phyloP scores from a whole-genome alignment of 2,113 vertebrate genomes.

The Ursus arctos region DNA sequence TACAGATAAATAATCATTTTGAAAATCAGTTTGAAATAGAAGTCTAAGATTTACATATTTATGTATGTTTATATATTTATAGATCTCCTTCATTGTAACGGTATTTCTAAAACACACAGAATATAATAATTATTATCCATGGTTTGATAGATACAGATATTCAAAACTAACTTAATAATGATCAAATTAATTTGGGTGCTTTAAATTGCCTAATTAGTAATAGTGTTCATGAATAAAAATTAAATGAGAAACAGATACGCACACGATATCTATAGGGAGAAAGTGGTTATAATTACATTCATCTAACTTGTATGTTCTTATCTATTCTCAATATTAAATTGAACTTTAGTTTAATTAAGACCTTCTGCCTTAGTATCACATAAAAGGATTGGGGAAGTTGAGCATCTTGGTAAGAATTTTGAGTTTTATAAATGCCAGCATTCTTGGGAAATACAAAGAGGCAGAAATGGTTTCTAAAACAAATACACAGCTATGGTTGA shows the following conservation, averaged over 20 bases:
- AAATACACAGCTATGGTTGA: not conserved
- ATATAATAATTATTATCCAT: not conserved
- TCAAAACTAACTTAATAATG: conserved; percentile 39
- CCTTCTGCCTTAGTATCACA: not conserved
- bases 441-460: conserved; percentile 25
- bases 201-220: conserved; percentile 52
- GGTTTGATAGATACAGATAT: not conserved
- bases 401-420: not conserved
- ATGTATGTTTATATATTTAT: not conserved
- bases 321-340: conserved; percentile 42
- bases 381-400: not conserved
- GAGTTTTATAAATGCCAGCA: not conserved
- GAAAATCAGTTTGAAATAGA: not conserved
- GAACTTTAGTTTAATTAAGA: conserved; percentile 60
- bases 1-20: not conserved
- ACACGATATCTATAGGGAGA: not conserved
- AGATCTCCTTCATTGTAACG: not conserved
- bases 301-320: conserved; percentile 42
- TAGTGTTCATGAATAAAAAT: conserved; percentile 16
- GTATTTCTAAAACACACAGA: conserved; percentile 7
- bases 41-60: conserved; percentile 1
- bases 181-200: conserved; percentile 22
- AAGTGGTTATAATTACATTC: conserved; percentile 32
- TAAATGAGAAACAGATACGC: conserved; percentile 44
- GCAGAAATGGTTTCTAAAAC: not conserved